A percentile compares a stretch with the other conserved stretches of the same genome.
Conservation (phyloP, 1,140 invertebrate species). For the Drosophila sechellia region DNA sequence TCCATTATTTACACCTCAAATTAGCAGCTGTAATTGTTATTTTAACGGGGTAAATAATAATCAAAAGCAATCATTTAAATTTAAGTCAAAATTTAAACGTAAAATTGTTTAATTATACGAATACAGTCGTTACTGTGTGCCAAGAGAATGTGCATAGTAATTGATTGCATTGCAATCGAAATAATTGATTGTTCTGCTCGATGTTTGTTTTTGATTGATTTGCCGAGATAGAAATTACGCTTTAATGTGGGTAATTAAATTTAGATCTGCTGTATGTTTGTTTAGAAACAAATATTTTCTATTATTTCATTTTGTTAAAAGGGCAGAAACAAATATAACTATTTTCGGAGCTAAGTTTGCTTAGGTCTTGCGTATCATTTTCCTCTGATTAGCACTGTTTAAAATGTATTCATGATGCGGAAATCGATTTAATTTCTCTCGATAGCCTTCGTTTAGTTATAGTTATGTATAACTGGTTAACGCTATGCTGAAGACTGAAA, state of each 20-base stretch:
- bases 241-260: constrained; percentile 6
- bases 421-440: constrained; percentile 22
- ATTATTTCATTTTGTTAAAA: neutral
- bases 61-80: constrained; percentile 24
- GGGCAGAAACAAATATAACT: neutral
- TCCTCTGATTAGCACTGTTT: constrained; percentile 3
- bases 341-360: neutral
- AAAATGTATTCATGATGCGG: constrained; percentile 13
- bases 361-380: constrained; percentile 1
- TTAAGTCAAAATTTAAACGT: constrained; percentile 38
- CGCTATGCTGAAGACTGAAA: constrained; percentile 4
- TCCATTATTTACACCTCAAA: constrained; percentile 19
- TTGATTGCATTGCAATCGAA: constrained; percentile 36
- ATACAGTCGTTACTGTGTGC: constrained; percentile 2
- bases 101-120: constrained; percentile 31
- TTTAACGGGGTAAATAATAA: constrained; percentile 12
- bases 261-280: neutral
- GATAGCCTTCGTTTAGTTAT: constrained; percentile 22
- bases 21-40: neutral
- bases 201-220: constrained; percentile 48
- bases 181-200: constrained; percentile 37
- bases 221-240: constrained; percentile 17
- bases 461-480: constrained; percentile 29
- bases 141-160: constrained; percentile 45
- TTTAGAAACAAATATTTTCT: neutral